phyloP scores from a whole-genome alignment of 2,113 vertebrate genomes.

The Tringa solitaria region DNA sequence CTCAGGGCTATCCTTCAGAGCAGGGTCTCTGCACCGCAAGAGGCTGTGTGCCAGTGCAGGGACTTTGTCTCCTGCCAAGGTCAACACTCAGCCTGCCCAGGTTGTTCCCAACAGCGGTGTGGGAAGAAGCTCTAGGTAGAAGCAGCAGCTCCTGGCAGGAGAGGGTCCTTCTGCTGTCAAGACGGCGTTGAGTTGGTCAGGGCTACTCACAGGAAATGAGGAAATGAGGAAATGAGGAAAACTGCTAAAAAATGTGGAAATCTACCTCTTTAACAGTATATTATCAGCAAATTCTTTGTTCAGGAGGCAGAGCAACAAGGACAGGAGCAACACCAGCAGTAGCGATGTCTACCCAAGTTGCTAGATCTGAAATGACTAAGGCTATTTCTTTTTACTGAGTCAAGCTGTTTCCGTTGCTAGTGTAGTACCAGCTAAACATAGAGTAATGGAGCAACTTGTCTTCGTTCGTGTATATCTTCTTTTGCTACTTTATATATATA shows the following conservation, averaged over 20 bases:
- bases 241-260: background rate
- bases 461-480: background rate
- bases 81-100: too few relatives aligned
- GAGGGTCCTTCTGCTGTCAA: too few relatives aligned
- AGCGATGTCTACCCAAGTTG: accelerated
- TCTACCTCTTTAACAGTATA: background rate
- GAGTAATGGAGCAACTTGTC: background rate
- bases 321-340: background rate
- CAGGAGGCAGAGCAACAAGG: background rate
- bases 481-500: background rate
- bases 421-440: background rate
- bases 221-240: too few relatives aligned
- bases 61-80: too few relatives aligned
- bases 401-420: background rate
- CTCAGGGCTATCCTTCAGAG: too few relatives aligned
- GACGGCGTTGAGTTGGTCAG: too few relatives aligned
- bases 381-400: background rate
- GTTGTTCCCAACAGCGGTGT: too few relatives aligned
- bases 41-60: too few relatives aligned
- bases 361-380: background rate
- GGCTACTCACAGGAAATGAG: too few relatives aligned
- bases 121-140: too few relatives aligned
- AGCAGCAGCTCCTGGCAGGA: too few relatives aligned
- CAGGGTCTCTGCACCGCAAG: too few relatives aligned
- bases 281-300: background rate